Base-by-base conservation (phyloP, 2,797 vertebrate species). In the Ctenochaetus hawaiiensis region DNA sequence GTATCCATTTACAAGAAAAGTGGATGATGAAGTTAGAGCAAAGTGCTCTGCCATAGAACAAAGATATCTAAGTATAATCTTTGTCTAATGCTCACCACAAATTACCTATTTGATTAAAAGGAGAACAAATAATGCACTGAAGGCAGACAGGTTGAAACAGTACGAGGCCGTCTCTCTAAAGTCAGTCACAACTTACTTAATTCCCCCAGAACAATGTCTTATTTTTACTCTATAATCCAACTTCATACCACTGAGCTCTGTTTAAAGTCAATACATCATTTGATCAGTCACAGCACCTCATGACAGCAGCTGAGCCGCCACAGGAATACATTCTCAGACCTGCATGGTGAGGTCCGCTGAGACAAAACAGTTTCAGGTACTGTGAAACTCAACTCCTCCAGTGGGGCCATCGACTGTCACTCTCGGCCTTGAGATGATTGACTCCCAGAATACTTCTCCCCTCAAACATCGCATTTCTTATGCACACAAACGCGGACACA, bases 1-100 rank as follows among this genome's bases (percentile, higher is more conserved):
- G 86, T 94, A 88, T 93, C 89, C 57, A 59, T 90, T 93, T 91
- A 91, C 92, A 60, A 81, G 81, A 37, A 20, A 77, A 77, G 76
- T 44, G 75, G 74, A 83, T 67, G 83, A 85, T 82, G 62, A 77
- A 77, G 84, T 66, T 20, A 44, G 41, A 75, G 75, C 0, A 1
- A 45, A 54, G 72, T 2, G 30, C 47, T 57, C 74, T 51, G 70
- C 72, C 53, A 74, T 26, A 53, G 71, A 85, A 82, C 85, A 75
- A 76, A 83, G 84, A 90, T 85, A 83, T 81, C 39, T 60, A 58
- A 78, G 64, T 82, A 84, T 86, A 72, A 90, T 82, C 80, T 84
- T 72, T 84, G 70, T 80, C 82, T 90, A 90, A 89, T 89, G 84
- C 65, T 58, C 30, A 63, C 87, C 85, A 23, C 89, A 84, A 87